These are phyloP conservation scores for Dendronephthya gigantea DNA, from an alignment of 64 coral and sea anemone genomes.

Conservation along the genomic window DNA sequence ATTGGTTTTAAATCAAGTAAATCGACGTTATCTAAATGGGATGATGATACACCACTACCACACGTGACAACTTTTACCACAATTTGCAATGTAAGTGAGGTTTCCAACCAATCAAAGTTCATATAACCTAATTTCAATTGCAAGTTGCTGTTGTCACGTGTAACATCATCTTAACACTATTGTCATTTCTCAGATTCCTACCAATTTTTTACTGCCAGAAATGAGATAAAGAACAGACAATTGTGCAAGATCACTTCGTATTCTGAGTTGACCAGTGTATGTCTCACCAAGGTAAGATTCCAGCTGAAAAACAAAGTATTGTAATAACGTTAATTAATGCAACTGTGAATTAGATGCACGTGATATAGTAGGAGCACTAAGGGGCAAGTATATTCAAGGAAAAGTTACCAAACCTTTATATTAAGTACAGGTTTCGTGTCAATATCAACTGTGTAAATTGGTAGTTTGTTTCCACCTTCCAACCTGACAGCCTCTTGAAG, in stretches of 20 bases:
- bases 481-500: not conserved
- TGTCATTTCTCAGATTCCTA: not conserved
- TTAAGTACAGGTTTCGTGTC: not conserved
- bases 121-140: no score
- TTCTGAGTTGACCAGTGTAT: not conserved
- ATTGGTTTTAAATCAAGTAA: no score
- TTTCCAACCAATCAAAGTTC: no score
- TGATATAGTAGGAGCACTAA: no score
- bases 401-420: not conserved
- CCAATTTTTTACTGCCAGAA: not conserved
- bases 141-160: no score
- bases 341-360: no score
- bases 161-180: no score
- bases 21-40: no score
- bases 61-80: no score
- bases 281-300: slow-evolving; percentile 15
- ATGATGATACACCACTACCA: no score
- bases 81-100: no score
- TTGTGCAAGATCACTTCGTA: not conserved
- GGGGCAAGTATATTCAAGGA: not conserved
- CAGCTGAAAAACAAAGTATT: not conserved
- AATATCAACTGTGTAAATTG: not conserved
- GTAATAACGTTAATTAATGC: no score
- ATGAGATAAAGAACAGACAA: not conserved
- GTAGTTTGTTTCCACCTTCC: not conserved